Base-by-base conservation (phyloP, 2,113 vertebrate genomes). In the Gallinago paraguaiae region DNA sequence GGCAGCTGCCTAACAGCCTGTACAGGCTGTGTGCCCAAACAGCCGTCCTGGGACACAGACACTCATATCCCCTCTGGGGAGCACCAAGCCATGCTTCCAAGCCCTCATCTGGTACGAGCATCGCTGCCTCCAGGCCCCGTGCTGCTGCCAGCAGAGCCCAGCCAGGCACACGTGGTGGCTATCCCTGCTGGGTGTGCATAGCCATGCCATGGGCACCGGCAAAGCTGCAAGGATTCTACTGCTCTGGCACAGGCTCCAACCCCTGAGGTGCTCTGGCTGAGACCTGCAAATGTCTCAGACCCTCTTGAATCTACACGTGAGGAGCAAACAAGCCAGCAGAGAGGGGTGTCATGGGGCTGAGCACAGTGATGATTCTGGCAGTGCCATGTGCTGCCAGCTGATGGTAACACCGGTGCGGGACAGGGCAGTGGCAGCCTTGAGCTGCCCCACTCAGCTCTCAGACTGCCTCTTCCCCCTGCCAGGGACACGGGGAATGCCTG, bases 141-240 rank as follows among this genome's bases (percentile, higher is more conserved):
- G 41, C 25, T 17, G 48, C 48, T 39, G 16, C 35, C 2, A 2
- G 33, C 63, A 56, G 63, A 56, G 30, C n/a, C 46, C 16, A 3
- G 30, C 22, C 1, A 1, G 57, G 48, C 17, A 16, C 50, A 10
- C 33, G 0, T 0, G 17, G 37, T 45, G 48, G 11, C 23, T 54
- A 19, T 72, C 39, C 64, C 14, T 41, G 27, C 23, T 31, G 0
- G 4, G 18, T 1, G 0, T 12, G 13, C 1, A 4, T 37, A 67
- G 72, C 33, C n/a, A 2, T 53, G 71, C 27, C 19, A 18, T 1
- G 3, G 17, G 45, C 35, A 39, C 41, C 0, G 0, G 13, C 41
- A 22, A 20, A 43, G 31, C 70, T 71, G 15, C 57, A 14, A 24
- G 16, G 64, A 37, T 60, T 53, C 27, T 5, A 25, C 5, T 20